Conservation (phyloP, 2,888 invertebrate genomes). For the Chouioia cunea region DNA sequence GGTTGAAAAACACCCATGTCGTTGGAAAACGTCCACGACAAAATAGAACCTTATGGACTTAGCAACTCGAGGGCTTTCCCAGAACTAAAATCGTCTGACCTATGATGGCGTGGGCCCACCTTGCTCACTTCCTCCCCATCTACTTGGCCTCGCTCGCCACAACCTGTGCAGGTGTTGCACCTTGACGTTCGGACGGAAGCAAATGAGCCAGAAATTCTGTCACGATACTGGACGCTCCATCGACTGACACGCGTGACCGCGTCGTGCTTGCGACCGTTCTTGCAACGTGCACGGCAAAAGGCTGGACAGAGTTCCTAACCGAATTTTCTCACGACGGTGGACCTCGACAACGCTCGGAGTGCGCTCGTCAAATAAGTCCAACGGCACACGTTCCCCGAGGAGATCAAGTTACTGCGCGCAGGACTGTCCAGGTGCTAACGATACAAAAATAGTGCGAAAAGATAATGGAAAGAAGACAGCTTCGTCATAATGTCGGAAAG, state of each 20-base stretch:
- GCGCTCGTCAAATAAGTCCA: too few relatives aligned
- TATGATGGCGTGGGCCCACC: slow-evolving; percentile 39
- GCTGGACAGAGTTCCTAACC: too few relatives aligned
- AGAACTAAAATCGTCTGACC: not conserved
- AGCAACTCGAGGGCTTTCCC: slow-evolving; percentile 30
- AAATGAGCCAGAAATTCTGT: slow-evolving; percentile 28
- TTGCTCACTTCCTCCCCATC: slow-evolving; percentile 20
- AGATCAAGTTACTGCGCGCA: too few relatives aligned
- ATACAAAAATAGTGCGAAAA: too few relatives aligned
- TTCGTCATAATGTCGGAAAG: too few relatives aligned
- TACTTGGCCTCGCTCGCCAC: slow-evolving; percentile 23
- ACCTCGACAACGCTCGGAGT: too few relatives aligned
- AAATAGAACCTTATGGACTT: slow-evolving; percentile 44
- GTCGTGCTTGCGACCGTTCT: slow-evolving; percentile 23
- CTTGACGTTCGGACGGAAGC: not conserved
- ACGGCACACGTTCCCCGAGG: too few relatives aligned
- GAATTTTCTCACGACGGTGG: too few relatives aligned
- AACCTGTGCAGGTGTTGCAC: not conserved
- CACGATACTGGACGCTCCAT: slow-evolving; percentile 16
- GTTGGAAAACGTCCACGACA: not conserved
- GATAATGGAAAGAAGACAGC: too few relatives aligned
- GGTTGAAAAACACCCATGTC: too few relatives aligned
- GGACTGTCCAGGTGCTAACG: too few relatives aligned
- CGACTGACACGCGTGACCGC: slow-evolving; percentile 30
- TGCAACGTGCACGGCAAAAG: not conserved